Evolutionary conservation across 1,140 invertebrate genomes (phyloP).

Genomic region (Drosophila novamexicana): DNA sequence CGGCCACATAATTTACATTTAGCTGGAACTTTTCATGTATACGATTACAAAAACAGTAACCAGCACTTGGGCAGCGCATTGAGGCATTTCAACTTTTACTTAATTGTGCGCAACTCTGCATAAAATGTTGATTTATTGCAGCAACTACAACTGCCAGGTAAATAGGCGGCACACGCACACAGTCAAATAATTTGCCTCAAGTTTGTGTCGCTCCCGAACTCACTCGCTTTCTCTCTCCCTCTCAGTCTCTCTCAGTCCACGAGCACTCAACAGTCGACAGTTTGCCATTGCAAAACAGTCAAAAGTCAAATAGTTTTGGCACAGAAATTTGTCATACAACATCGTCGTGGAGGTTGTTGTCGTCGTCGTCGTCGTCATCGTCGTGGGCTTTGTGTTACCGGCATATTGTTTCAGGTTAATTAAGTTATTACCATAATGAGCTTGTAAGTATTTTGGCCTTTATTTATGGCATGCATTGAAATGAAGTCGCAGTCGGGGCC

Average conservation of each 20-base stretch:
- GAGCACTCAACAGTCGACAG: constrained; percentile 12
- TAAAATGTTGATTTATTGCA: constrained; percentile 82
- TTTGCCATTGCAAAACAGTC: constrained; percentile 41
- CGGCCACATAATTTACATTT: constrained; percentile 20
- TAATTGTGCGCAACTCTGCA: constrained; percentile 79
- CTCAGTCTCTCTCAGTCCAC: background rate
- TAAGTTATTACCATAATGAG: constrained; percentile 83
- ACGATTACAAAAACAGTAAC: background rate
- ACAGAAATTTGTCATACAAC: constrained; percentile 78
- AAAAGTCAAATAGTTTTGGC: constrained; percentile 81
- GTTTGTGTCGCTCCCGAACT: background rate
- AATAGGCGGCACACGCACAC: constrained; percentile 20
- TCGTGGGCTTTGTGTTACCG: constrained; percentile 42
- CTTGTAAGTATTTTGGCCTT: constrained; percentile 71
- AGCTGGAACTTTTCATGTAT: constrained; percentile 14
- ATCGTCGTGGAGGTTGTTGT: constrained; percentile 35
- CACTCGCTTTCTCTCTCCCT: too few relatives aligned
- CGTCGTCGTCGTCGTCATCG: constrained; percentile 34
- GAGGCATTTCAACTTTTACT: constrained; percentile 70
- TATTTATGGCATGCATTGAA: constrained; percentile 73
- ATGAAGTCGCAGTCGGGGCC: constrained; percentile 16
- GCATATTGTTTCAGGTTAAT: constrained; percentile 83
- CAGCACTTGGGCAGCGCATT: constrained; percentile 35
- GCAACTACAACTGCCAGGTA: constrained; percentile 54
- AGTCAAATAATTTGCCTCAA: constrained; percentile 42